Conservation (phyloP, 2,888 invertebrate species). For the Calameuta idolon region DNA sequence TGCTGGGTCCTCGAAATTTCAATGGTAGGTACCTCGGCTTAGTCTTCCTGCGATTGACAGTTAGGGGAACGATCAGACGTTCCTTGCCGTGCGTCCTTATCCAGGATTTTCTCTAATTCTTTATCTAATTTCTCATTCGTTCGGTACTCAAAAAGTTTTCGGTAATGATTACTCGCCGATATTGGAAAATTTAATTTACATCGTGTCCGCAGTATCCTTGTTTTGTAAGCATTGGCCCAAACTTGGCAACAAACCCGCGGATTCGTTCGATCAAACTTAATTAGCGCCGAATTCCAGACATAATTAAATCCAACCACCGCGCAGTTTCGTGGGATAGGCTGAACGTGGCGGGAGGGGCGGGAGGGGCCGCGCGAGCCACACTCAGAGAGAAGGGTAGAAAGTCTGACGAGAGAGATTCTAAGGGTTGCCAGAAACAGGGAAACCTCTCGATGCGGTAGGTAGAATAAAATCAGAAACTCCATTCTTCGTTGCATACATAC, state of each 20-base stretch:
- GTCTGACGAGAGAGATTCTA: slow-evolving; percentile 6
- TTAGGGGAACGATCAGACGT: not conserved
- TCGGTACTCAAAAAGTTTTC: slow-evolving; percentile 10
- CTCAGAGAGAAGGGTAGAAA: slow-evolving; percentile 2
- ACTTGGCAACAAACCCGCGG: slow-evolving; percentile 58
- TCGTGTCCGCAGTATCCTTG: slow-evolving; percentile 53
- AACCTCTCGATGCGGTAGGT: not conserved
- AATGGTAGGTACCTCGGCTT: not conserved
- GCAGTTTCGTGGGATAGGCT: slow-evolving; percentile 4
- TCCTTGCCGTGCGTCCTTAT: not conserved
- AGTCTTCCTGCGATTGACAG: not conserved
- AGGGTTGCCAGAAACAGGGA: not conserved
- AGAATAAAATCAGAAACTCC: not conserved
- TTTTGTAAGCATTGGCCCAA: slow-evolving; percentile 56
- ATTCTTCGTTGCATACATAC: not conserved
- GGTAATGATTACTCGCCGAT: slow-evolving; percentile 17
- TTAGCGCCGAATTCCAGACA: slow-evolving; percentile 62
- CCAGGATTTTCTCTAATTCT: not conserved
- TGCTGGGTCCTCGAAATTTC: not conserved
- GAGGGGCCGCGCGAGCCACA: not conserved
- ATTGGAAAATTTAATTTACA: slow-evolving; percentile 55
- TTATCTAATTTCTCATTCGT: not conserved
- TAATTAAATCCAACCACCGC: slow-evolving; percentile 58
- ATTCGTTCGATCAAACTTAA: slow-evolving; percentile 64
- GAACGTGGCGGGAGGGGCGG: not conserved